Evolutionary conservation across 2,888 invertebrate species (phyloP), one percentile per base, ranked within the genome.

Genomic region (Chloroclystis v-ata): DNA sequence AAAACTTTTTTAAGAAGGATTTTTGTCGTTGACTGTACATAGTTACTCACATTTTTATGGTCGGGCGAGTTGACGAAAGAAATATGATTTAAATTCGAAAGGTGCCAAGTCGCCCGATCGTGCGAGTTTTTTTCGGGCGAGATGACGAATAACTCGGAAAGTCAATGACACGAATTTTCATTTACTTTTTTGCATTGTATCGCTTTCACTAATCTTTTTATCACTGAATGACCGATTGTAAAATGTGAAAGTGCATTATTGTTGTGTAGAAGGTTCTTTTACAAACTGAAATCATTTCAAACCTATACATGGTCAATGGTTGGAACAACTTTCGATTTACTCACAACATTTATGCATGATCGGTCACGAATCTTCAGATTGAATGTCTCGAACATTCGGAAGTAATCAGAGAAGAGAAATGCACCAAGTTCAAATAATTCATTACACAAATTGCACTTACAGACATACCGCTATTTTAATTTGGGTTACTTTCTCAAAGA

Each of bases 81-180:
- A n/a, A n/a, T n/a, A n/a, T n/a, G n/a, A n/a, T n/a, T n/a, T n/a
- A n/a, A n/a, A n/a, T n/a, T n/a, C n/a, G n/a, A n/a, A n/a, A n/a
- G n/a, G n/a, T n/a, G n/a, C n/a, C n/a, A n/a, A n/a, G n/a, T n/a
- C n/a, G n/a, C n/a, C n/a, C n/a, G n/a, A n/a, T n/a, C n/a, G n/a
- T n/a, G n/a, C n/a, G n/a, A n/a, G n/a, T n/a, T n/a, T n/a, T n/a
- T n/a, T n/a, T n/a, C n/a, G n/a, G n/a, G n/a, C n/a, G n/a, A n/a
- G n/a, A n/a, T n/a, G n/a, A n/a, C n/a, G n/a, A n/a, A n/a, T n/a
- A n/a, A n/a, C n/a, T n/a, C n/a, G n/a, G n/a, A n/a, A n/a, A 83
- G 81, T 74, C 74, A 75, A 77, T 77, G 83, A 84, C 83, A 83
- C 84, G 72, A 82, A 82, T 84, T 84, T 86, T 83, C 81, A 79